Evolutionary conservation across 2,888 invertebrate genomes (phyloP).

Genomic region (Hedychridium roseum): DNA sequence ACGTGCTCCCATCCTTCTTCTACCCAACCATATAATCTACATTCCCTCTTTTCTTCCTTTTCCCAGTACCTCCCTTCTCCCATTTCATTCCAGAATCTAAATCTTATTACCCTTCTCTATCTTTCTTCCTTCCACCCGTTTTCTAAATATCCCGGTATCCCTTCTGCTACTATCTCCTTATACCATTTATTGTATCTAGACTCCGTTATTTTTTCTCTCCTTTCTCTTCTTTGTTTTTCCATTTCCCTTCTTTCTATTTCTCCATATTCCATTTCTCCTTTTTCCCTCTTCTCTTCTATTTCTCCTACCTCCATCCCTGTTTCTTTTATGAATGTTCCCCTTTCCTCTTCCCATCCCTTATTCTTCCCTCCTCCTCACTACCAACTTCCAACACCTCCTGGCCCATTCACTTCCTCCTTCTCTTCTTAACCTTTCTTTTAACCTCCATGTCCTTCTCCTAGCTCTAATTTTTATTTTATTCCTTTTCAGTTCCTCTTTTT

Average conservation of each 20-base stretch:
- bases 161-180: background rate
- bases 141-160: background rate
- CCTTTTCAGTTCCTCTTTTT: too few species aligned
- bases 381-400: too few species aligned
- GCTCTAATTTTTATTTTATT: too few species aligned
- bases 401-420: too few species aligned
- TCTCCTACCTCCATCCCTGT: background rate
- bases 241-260: background rate
- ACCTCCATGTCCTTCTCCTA: too few species aligned
- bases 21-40: background rate
- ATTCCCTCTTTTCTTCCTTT: background rate
- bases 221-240: background rate
- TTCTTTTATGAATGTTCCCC: too few species aligned
- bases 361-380: too few species aligned
- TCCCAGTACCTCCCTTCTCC: slow-evolving; percentile 1
- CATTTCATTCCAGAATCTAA: slow-evolving; percentile 1
- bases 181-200: background rate
- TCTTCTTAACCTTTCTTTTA: too few species aligned
- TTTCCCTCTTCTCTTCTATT: background rate
- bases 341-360: background rate
- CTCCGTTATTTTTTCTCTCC: background rate
- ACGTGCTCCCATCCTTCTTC: slow-evolving; percentile 4
- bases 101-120: background rate
- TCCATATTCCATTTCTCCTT: background rate
- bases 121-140: background rate